Percentiles rank a stretch among this genome's conserved stretches.
These are phyloP conservation scores for Lasiommata megera DNA, from an alignment of 2,888 invertebrate genomes.

Conservation along the genomic window DNA sequence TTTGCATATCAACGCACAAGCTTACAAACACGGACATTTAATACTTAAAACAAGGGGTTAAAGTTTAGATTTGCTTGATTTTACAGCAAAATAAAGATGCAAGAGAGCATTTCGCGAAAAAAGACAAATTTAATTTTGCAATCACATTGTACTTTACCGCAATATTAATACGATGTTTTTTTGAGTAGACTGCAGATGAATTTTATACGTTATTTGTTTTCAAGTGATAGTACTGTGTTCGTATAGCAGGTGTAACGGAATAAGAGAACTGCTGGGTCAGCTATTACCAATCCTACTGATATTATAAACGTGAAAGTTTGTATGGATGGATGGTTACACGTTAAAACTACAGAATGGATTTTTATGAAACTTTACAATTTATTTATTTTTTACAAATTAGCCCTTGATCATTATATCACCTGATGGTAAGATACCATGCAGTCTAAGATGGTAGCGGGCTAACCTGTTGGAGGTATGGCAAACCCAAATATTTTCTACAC, in stretches of 20 bases:
- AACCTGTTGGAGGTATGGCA: too few relatives aligned
- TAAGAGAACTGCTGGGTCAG: neutral
- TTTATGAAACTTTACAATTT: too few relatives aligned
- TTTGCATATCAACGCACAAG: conserved; percentile 46
- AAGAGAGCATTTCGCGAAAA: conserved; percentile 18
- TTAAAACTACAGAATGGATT: too few relatives aligned
- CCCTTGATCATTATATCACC: too few relatives aligned
- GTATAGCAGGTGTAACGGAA: neutral
- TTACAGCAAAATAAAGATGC: conserved; percentile 16
- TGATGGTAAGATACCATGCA: too few relatives aligned
- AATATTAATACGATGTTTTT: neutral
- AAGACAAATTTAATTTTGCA: conserved; percentile 1
- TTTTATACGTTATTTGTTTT: conserved; percentile 25
- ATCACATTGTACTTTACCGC: conserved; percentile 1
- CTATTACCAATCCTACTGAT: too few relatives aligned
- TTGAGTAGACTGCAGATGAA: neutral
- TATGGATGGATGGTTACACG: too few relatives aligned
- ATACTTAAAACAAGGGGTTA: conserved; percentile 31
- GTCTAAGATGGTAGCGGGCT: too few relatives aligned
- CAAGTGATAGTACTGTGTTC: conserved; percentile 22
- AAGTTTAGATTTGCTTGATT: conserved; percentile 34
- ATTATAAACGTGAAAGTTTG: too few relatives aligned
- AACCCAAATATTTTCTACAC: too few relatives aligned
- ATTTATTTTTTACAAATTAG: too few relatives aligned
- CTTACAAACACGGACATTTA: conserved; percentile 10